These are phyloP conservation scores for Oryctes rhinoceros DNA, from an alignment of 1,140 invertebrate species.

Conservation along the genomic window DNA sequence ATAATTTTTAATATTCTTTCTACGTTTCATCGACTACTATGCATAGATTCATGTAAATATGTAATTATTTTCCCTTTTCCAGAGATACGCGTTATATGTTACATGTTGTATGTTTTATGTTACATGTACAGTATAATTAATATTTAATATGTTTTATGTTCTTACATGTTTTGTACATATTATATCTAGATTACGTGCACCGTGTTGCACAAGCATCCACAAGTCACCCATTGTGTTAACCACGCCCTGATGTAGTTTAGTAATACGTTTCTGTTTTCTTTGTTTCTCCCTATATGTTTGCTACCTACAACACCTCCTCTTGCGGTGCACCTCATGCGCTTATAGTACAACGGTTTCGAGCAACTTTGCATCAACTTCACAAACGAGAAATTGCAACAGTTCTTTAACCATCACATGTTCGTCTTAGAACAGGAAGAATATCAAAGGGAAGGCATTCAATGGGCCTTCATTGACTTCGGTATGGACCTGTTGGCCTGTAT, in stretches of 20 bases:
- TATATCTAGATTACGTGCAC: neutral
- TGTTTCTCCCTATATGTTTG: slow-evolving; percentile 14
- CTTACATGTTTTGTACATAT: neutral
- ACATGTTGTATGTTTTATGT: neutral
- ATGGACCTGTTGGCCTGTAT: slow-evolving; percentile 99
- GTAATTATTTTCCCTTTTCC: neutral
- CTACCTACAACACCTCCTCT: too few species aligned
- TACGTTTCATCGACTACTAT: too few species aligned
- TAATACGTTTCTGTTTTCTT: neutral
- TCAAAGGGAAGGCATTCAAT: slow-evolving; percentile 97
- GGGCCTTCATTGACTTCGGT: slow-evolving; percentile 99
- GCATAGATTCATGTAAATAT: too few species aligned
- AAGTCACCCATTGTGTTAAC: neutral
- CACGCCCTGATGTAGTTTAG: neutral
- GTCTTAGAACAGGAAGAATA: slow-evolving; percentile 99
- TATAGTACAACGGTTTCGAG: slow-evolving; percentile 97
- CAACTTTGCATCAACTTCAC: slow-evolving; percentile 99
- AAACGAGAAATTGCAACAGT: slow-evolving; percentile 99
- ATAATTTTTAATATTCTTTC: too few species aligned
- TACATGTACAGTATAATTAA: neutral
- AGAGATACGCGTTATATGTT: neutral
- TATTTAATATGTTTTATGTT: neutral
- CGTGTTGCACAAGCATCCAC: slow-evolving; percentile 1
- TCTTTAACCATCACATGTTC: slow-evolving; percentile 99
- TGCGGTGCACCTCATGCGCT: neutral